Percentiles rank a stretch among this genome's conserved stretches.
Conservation (phyloP, 2,888 invertebrate genomes). For the Autographa pulchrina region DNA sequence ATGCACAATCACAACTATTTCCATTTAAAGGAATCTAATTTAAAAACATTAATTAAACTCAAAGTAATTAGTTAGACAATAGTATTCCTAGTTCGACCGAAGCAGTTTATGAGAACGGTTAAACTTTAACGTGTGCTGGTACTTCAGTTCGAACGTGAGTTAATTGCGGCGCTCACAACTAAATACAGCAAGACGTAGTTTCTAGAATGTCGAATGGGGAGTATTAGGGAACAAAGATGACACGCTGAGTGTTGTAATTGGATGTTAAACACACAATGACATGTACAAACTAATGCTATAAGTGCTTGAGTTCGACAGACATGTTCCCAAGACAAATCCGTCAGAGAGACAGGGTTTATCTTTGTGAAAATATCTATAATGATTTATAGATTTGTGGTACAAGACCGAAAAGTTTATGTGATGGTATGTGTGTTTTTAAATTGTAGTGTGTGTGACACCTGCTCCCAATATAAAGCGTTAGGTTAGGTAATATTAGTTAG, state of each 20-base stretch:
- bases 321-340: neutral
- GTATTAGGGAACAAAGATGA: constrained; percentile 10
- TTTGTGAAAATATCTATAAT: neutral
- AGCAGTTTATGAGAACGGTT: constrained; percentile 57
- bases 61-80: constrained; percentile 53
- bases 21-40: constrained; percentile 14
- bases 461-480: too few species aligned
- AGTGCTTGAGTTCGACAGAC: neutral
- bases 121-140: constrained; percentile 51
- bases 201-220: constrained; percentile 14
- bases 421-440: too few species aligned
- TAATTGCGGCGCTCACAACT: constrained; percentile 46
- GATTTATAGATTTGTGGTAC: too few species aligned
- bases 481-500: too few species aligned
- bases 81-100: constrained; percentile 41
- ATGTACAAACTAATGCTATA: neutral
- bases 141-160: constrained; percentile 46
- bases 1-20: neutral
- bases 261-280: neutral
- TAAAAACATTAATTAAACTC: constrained; percentile 39
- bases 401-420: too few species aligned
- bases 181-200: constrained; percentile 35
- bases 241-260: neutral
- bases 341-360: neutral
- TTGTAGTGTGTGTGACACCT: too few species aligned